A percentile compares a stretch with the other conserved stretches of the same genome.
phyloP scores from a whole-genome alignment of 1,140 invertebrate genomes.

The Sesamia nonagrioides region DNA sequence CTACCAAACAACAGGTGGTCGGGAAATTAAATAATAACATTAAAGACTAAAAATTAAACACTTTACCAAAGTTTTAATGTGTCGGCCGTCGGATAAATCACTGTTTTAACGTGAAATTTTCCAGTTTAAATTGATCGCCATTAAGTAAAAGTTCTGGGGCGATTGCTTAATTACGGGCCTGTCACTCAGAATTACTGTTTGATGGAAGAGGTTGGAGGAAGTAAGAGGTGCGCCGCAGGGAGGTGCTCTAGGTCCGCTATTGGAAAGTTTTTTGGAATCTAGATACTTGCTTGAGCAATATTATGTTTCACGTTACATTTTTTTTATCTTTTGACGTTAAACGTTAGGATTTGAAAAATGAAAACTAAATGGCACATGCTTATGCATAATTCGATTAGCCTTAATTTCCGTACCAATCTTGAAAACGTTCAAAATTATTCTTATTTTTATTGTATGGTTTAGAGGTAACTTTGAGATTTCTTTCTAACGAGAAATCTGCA shows the following conservation, averaged over 20 bases:
- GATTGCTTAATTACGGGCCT: conserved; percentile 39
- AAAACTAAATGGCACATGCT: no score
- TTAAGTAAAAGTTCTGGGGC: conserved; percentile 36
- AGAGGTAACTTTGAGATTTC: no score
- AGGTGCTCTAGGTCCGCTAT: neutral
- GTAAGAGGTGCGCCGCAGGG: conserved; percentile 24
- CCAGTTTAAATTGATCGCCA: conserved; percentile 48
- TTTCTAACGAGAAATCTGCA: no score
- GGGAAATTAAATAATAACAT: conserved; percentile 35
- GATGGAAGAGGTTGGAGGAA: conserved; percentile 32
- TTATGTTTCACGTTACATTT: neutral
- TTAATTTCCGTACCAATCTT: no score
- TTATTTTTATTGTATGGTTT: no score
- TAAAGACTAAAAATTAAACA: conserved; percentile 40
- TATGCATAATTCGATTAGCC: no score
- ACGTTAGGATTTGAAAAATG: no score
- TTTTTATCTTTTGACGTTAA: no score
- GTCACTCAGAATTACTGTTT: conserved; percentile 40
- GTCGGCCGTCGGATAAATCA: conserved; percentile 33
- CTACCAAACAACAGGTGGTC: conserved; percentile 27
- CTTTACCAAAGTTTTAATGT: conserved; percentile 35
- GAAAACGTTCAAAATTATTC: no score
- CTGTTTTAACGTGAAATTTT: conserved; percentile 41
- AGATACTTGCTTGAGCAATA: neutral
- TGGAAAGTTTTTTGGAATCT: neutral